Evolutionary conservation across 30 jellyfish, hydroid and myxozoan species (phyloP), one percentile per base, ranked within the genome.

Genomic region (Sanderia malayensis): DNA sequence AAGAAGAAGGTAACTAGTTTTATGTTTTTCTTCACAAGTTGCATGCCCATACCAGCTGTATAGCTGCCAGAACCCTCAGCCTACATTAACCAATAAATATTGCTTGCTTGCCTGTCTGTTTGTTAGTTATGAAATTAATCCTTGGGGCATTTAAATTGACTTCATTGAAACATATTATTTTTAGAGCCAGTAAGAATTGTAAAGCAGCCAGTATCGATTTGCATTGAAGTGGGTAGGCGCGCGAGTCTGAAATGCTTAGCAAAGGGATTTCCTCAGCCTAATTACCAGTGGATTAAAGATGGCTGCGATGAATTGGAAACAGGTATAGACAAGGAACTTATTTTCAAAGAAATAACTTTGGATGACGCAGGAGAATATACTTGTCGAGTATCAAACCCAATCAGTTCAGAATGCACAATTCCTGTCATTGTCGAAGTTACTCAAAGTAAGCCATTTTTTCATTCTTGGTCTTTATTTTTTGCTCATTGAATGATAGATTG

Each of bases 1-100:
- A 82, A 61, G 84, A 82, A 45, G 84, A 67, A 55, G 97, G 97
- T 88, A 81, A 33, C n/a, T n/a, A n/a, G n/a, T n/a, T n/a, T n/a
- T n/a, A n/a, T n/a, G n/a, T n/a, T n/a, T n/a, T n/a, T n/a, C n/a
- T n/a, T n/a, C n/a, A n/a, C n/a, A n/a, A n/a, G n/a, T n/a, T n/a
- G n/a, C n/a, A n/a, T n/a, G n/a, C n/a, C n/a, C n/a, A n/a, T n/a
- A n/a, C n/a, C n/a, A n/a, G n/a, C n/a, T n/a, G n/a, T n/a, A n/a
- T n/a, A n/a, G n/a, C n/a, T n/a, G n/a, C n/a, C n/a, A n/a, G n/a
- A n/a, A n/a, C n/a, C n/a, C n/a, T n/a, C n/a, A n/a, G n/a, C n/a
- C n/a, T n/a, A n/a, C n/a, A n/a, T n/a, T n/a, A n/a, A n/a, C n/a
- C n/a, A n/a, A n/a, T n/a, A n/a, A n/a, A n/a, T n/a, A n/a, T n/a